Conservation (phyloP, 2,888 invertebrate species). For the Megastigmus dorsalis region DNA sequence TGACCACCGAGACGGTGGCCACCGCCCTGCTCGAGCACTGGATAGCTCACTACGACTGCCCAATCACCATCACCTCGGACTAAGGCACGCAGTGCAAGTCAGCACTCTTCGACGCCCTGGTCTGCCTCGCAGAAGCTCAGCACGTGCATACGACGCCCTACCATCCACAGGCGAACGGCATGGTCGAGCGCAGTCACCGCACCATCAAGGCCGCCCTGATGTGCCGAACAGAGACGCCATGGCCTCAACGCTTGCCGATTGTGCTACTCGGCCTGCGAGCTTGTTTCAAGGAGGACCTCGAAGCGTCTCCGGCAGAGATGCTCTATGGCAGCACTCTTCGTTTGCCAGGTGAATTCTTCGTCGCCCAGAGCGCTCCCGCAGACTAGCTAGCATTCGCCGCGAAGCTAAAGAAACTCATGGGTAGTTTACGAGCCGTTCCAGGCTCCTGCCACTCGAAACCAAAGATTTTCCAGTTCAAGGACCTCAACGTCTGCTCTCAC, state of each 20-base stretch:
- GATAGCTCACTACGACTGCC: slow-evolving; percentile 52
- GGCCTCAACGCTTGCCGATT: not conserved
- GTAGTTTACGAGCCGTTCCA: slow-evolving; percentile 57
- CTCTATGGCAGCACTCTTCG: not conserved
- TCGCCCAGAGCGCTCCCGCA: not conserved
- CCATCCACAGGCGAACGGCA: slow-evolving; percentile 49
- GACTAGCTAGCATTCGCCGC: not conserved
- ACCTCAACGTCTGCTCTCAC: not conserved
- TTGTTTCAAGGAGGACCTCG: not conserved
- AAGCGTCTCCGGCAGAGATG: not conserved
- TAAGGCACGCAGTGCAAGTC: slow-evolving; percentile 61
- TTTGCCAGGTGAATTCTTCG: not conserved
- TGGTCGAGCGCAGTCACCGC: slow-evolving; percentile 27
- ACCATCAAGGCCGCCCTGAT: not conserved
- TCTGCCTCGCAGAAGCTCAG: slow-evolving; percentile 34
- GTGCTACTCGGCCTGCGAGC: not conserved
- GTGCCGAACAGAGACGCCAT: not conserved
- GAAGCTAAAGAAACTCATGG: not conserved
- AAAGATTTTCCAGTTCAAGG: not conserved
- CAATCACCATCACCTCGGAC: slow-evolving; percentile 57
- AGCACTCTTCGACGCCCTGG: slow-evolving; percentile 53
- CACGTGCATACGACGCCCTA: slow-evolving; percentile 51
- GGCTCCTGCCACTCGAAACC: slow-evolving; percentile 40
- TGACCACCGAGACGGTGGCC: not conserved
- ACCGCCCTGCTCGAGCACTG: not conserved